Percentiles rank a stretch among this genome's conserved stretches.
Conservation (phyloP, 2,797 vertebrate genomes). For the Acrocephalus scirpaceus region DNA sequence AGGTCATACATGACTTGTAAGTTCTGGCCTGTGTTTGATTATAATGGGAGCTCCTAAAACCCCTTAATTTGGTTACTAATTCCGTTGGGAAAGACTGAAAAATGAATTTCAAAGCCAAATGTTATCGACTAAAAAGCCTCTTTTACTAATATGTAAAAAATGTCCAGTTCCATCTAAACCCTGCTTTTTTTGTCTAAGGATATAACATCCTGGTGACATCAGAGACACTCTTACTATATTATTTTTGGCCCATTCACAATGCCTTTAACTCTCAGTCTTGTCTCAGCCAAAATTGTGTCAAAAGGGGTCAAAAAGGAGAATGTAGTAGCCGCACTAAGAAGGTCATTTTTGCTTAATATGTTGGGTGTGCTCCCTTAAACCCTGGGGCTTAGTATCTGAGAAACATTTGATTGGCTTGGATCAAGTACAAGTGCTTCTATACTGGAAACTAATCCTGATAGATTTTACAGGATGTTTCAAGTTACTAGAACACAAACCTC, state of each 20-base stretch:
- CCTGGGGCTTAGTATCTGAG: conserved; percentile 18
- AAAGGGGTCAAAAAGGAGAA: conserved; percentile 38
- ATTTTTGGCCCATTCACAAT: conserved; percentile 49
- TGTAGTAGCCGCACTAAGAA: conserved; percentile 6
- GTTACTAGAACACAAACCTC: conserved; percentile 32
- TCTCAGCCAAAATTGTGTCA: conserved; percentile 52
- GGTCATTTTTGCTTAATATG: conserved; percentile 30
- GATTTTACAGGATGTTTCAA: conserved; percentile 55
- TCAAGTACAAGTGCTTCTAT: conserved; percentile 18
- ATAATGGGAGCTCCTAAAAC: not conserved
- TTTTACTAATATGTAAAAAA: conserved; percentile 42
- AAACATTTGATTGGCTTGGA: conserved; percentile 40
- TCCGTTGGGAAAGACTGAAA: conserved; percentile 51
- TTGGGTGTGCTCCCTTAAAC: conserved; percentile 33
- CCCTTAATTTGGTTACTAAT: conserved; percentile 45
- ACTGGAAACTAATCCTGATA: conserved; percentile 50
- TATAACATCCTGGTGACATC: conserved; percentile 14
- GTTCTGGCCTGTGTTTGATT: conserved; percentile 43
- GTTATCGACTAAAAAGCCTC: conserved; percentile 32
- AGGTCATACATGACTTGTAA: conserved; percentile 20
- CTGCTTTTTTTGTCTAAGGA: not conserved
- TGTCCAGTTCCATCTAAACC: not conserved
- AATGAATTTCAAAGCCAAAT: conserved; percentile 13
- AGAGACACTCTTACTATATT: not conserved
- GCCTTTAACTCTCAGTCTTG: not conserved